These are phyloP conservation scores for Uropsilus gracilis DNA, from an alignment of 2,113 vertebrate species.

Conservation along the genomic window DNA sequence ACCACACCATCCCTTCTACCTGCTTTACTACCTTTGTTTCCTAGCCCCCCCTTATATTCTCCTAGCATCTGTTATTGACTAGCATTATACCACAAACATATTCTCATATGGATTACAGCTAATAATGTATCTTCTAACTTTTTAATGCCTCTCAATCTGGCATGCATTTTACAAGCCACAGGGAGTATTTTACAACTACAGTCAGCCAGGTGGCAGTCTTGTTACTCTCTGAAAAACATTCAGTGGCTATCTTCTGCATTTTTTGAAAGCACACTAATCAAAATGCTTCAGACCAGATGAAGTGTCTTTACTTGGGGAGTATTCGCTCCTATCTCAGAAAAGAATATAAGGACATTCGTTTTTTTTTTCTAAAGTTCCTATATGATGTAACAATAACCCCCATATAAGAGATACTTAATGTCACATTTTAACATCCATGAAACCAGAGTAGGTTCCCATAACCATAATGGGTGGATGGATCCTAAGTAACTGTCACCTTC, in stretches of 20 bases:
- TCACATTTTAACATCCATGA: slow-evolving; percentile 45
- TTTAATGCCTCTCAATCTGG: slow-evolving; percentile 7
- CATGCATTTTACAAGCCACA: not conserved
- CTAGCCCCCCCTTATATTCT: too few relatives aligned
- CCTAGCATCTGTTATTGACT: not conserved
- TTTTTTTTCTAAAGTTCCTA: not conserved
- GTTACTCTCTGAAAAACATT: not conserved
- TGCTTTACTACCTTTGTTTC: slow-evolving; percentile 2
- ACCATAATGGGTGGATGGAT: too few relatives aligned
- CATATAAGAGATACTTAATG: not conserved
- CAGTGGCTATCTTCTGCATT: not conserved
- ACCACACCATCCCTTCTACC: not conserved
- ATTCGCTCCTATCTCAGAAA: not conserved
- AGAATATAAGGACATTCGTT: not conserved
- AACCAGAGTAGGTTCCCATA: not conserved
- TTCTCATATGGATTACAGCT: not conserved
- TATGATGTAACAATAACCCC: not conserved
- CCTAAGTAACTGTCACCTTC: not conserved
- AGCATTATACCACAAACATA: not conserved
- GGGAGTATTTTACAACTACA: slow-evolving; percentile 35
- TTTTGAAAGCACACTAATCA: not conserved
- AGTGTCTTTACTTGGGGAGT: not conserved
- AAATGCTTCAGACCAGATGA: slow-evolving; percentile 22
- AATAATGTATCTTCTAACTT: not conserved
- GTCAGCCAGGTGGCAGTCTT: slow-evolving; percentile 70